These are phyloP conservation scores for Potamilus streckersoni DNA, from an alignment of 1,140 invertebrate species.

Conservation along the genomic window DNA sequence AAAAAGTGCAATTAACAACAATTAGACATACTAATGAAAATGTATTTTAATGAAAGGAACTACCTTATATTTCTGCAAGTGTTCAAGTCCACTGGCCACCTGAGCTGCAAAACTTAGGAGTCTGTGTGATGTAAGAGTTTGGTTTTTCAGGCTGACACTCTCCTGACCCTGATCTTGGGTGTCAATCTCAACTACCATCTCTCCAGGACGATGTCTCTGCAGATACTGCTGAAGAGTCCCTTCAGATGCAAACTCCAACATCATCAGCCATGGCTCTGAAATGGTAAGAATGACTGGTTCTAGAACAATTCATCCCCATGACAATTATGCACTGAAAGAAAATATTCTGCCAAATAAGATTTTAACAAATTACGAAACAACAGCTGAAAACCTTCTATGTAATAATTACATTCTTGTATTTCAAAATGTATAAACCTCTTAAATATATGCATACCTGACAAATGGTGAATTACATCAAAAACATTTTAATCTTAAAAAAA, in stretches of 20 bases:
- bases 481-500: no score
- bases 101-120: conserved; percentile 46
- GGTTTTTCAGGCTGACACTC: conserved; percentile 40
- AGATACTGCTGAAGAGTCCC: conserved; percentile 47
- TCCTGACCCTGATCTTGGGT: conserved; percentile 26
- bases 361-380: no score
- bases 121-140: conserved; percentile 45
- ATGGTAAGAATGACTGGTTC: not conserved
- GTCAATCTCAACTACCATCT: conserved; percentile 38
- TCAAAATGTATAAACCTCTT: no score
- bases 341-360: no score
- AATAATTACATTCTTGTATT: no score
- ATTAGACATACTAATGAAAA: no score
- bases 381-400: no score
- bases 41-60: not conserved
- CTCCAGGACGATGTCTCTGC: conserved; percentile 48
- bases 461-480: no score
- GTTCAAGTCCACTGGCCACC: conserved; percentile 45
- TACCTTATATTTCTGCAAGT: conserved; percentile 55
- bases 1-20: no score
- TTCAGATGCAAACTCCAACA: conserved; percentile 49
- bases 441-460: no score
- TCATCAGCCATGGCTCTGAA: conserved; percentile 52
- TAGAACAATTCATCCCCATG: no score
- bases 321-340: no score